These are phyloP conservation scores for Procavia capensis DNA, from an alignment of 2,113 vertebrate species.

Conservation along the genomic window DNA sequence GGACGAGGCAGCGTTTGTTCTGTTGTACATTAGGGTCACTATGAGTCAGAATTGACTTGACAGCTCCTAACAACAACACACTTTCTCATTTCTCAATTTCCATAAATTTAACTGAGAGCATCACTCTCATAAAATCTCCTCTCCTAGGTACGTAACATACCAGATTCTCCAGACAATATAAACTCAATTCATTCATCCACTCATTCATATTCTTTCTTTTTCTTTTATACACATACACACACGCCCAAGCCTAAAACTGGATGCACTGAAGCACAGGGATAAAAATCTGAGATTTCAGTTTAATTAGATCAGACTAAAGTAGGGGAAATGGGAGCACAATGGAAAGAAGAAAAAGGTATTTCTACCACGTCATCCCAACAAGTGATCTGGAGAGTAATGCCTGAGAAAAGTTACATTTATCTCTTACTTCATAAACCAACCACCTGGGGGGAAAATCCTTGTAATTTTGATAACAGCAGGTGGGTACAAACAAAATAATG, in stretches of 20 bases:
- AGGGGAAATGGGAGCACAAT: not conserved
- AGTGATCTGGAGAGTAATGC: slow-evolving; percentile 7
- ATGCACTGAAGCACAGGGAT: not conserved
- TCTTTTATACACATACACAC: not conserved
- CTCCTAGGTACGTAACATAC: not conserved
- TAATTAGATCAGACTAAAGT: slow-evolving; percentile 30
- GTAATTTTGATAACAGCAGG: not conserved
- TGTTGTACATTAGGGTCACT: too few relatives aligned
- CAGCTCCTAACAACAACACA: too few relatives aligned
- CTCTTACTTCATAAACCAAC: slow-evolving; percentile 27
- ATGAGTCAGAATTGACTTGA: too few relatives aligned
- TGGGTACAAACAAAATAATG: not conserved
- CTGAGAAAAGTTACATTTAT: not conserved
- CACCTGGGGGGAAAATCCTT: not conserved
- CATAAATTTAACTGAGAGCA: not conserved
- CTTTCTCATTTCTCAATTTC: slow-evolving; percentile 3
- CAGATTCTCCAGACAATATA: not conserved
- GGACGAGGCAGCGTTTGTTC: too few relatives aligned
- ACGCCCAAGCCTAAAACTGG: not conserved
- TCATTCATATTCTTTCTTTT: too few relatives aligned
- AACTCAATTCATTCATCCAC: not conserved
- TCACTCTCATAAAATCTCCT: not conserved
- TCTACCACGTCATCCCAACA: slow-evolving; percentile 22
- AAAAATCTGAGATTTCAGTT: slow-evolving; percentile 33
- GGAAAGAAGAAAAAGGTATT: not conserved